Conservation (phyloP, 2,888 invertebrate species). For the Mystacides longicornis region DNA sequence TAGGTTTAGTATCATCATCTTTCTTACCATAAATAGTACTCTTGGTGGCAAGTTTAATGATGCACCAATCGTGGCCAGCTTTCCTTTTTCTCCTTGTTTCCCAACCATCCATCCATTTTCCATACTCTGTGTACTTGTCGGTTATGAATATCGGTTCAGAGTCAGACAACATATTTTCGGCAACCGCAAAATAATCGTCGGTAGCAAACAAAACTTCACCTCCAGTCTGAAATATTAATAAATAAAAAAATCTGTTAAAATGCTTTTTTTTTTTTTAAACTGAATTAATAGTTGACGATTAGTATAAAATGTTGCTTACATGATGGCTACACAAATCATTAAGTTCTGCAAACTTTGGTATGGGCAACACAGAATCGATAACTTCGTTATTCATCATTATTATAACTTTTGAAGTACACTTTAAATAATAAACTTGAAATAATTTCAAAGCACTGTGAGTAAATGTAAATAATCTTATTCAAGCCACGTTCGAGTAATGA, state of each 20-base stretch:
- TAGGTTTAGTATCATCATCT: not conserved
- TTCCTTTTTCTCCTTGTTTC: conserved; percentile 55
- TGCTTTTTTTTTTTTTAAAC: too few relatives aligned
- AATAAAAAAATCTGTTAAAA: too few relatives aligned
- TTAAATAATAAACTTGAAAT: too few relatives aligned
- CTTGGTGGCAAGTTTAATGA: conserved; percentile 49
- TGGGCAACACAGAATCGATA: conserved; percentile 22
- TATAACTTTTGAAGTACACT: too few relatives aligned
- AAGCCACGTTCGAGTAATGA: too few relatives aligned
- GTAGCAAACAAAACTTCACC: conserved; percentile 53
- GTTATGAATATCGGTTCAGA: conserved; percentile 49
- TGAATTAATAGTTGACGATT: not conserved
- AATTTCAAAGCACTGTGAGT: too few relatives aligned
- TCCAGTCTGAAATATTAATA: conserved; percentile 48
- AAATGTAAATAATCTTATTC: too few relatives aligned
- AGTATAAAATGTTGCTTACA: conserved; percentile 33
- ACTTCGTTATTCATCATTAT: conserved; percentile 13
- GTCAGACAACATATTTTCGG: conserved; percentile 51
- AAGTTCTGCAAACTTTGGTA: conserved; percentile 41
- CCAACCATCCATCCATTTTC: conserved; percentile 67
- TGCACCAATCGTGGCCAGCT: conserved; percentile 57
- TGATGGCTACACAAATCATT: conserved; percentile 42
- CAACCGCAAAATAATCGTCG: conserved; percentile 57
- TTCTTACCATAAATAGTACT: conserved; percentile 45
- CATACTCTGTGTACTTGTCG: conserved; percentile 52